Conservation (phyloP, 1,140 invertebrate genomes). For the Coenobita brevimanus region DNA sequence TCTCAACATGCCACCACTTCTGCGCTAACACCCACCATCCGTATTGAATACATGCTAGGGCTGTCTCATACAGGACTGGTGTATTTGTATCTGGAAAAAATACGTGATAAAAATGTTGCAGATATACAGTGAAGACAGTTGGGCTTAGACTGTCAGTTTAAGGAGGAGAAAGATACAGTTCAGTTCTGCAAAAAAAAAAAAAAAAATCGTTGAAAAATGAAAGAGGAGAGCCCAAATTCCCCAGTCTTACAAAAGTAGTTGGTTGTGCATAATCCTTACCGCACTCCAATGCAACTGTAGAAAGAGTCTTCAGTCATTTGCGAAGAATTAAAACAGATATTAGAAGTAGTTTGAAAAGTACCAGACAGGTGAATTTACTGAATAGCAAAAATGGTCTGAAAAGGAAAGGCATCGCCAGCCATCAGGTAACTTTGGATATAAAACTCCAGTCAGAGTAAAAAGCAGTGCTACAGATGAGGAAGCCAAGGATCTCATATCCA, state of each 20-base stretch:
- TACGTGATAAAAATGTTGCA: not conserved
- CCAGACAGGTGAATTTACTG: conserved; percentile 10
- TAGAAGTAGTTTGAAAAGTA: conserved; percentile 21
- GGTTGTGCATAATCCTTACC: conserved; percentile 15
- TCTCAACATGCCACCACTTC: too few relatives aligned
- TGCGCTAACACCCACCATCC: too few relatives aligned
- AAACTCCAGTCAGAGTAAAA: not conserved
- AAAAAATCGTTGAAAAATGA: conserved; percentile 9
- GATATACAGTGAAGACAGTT: conserved; percentile 24
- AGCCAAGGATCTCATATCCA: not conserved
- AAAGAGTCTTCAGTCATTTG: conserved; percentile 20
- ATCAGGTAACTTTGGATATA: not conserved
- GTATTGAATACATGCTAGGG: too few relatives aligned
- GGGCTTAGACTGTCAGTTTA: conserved; percentile 32
- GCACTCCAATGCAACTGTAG: conserved; percentile 31
- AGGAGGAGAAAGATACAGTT: conserved; percentile 22
- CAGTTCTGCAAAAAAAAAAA: conserved; percentile 44
- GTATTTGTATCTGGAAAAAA: too few relatives aligned
- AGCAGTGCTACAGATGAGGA: not conserved
- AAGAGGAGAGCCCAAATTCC: conserved; percentile 12
- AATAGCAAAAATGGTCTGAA: conserved; percentile 28
- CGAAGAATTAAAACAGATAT: conserved; percentile 39
- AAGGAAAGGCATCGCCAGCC: not conserved
- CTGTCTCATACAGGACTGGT: too few relatives aligned
- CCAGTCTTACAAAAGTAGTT: conserved; percentile 40